phyloP scores from a whole-genome alignment of 2,888 invertebrate genomes.

The Fragum fragum region DNA sequence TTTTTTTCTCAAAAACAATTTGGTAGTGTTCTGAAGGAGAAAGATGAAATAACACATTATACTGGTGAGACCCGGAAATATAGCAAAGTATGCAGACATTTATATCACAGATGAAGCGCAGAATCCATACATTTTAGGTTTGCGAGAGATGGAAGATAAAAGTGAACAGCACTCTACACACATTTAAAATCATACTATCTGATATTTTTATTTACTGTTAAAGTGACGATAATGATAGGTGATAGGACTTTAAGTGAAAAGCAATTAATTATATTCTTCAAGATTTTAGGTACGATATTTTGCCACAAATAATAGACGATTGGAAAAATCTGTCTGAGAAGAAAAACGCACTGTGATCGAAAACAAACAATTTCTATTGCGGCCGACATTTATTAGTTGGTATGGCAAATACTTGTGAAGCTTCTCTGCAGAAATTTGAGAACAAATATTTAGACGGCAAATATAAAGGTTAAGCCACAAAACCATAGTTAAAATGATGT shows the following conservation, averaged over 20 bases:
- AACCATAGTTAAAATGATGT: conserved; percentile 58
- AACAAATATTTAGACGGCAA: conserved; percentile 56
- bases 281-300: conserved; percentile 38
- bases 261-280: conserved; percentile 49
- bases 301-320: conserved; percentile 47
- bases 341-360: conserved; percentile 36
- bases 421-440: conserved; percentile 53
- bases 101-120: conserved; percentile 46
- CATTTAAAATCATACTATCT: conserved; percentile 43
- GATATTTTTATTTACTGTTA: conserved; percentile 41
- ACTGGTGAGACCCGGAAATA: conserved; percentile 66
- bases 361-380: conserved; percentile 67
- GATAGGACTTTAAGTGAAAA: conserved; percentile 64
- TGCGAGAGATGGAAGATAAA: conserved; percentile 52
- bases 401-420: conserved; percentile 56
- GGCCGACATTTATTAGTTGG: conserved; percentile 62
- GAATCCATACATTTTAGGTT: conserved; percentile 50
- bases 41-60: conserved; percentile 51
- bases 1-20: conserved; percentile 45
- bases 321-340: conserved; percentile 41
- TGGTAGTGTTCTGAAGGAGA: conserved; percentile 16
- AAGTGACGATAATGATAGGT: conserved; percentile 19
- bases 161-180: conserved; percentile 44
- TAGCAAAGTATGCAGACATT: conserved; percentile 54
- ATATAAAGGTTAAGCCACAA: conserved; percentile 51